Evolutionary conservation across 2,797 vertebrate genomes (phyloP).

Genomic region (Falco novaeseelandiae): DNA sequence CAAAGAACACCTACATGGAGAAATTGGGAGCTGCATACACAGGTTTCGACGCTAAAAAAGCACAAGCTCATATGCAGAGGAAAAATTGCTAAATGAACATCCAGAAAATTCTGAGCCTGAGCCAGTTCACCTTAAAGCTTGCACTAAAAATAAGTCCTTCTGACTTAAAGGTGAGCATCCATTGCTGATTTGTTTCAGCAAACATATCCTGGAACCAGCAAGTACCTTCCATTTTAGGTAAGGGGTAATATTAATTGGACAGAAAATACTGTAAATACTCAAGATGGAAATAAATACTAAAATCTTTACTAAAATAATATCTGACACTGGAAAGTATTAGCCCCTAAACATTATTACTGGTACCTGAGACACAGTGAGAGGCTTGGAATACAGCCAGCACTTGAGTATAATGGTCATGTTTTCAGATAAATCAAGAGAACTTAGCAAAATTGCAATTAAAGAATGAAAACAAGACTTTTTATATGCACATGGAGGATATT

Average conservation of each 20-base stretch:
- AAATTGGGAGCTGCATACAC: not conserved
- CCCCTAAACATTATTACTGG: not conserved
- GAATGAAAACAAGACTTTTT: not conserved
- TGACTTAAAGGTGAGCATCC: not conserved
- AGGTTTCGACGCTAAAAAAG: not conserved
- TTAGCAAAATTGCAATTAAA: not conserved
- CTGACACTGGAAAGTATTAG: not conserved
- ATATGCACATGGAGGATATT: not conserved
- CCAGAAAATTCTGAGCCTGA: not conserved
- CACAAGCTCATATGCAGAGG: not conserved
- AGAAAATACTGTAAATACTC: not conserved
- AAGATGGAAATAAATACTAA: not conserved
- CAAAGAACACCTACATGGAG: not conserved
- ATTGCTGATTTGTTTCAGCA: not conserved
- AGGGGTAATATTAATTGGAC: not conserved
- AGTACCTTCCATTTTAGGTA: not conserved
- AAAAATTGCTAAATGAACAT: not conserved
- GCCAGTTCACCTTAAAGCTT: not conserved
- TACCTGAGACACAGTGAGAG: not conserved
- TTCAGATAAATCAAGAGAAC: not conserved
- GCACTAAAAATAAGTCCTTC: not conserved
- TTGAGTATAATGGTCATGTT: not conserved
- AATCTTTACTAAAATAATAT: not conserved
- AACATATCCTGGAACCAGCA: not conserved
- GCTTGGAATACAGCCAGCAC: not conserved